Evolutionary conservation across 2,888 invertebrate genomes (phyloP).

Genomic region (Ptilodon capucinus): DNA sequence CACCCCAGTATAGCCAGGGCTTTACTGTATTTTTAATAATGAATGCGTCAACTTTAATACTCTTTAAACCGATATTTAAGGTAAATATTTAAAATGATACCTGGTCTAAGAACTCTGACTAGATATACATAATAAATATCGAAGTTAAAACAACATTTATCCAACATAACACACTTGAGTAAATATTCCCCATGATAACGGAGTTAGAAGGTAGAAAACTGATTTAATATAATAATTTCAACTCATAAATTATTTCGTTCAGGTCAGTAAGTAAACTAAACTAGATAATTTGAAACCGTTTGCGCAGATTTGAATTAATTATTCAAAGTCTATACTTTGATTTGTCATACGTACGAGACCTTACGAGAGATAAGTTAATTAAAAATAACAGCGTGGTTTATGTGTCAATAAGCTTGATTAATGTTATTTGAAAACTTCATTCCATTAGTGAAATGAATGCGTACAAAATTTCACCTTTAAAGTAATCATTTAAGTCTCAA

Average conservation of each 20-base stretch:
- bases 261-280: constrained; percentile 16
- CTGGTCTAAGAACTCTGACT: constrained; percentile 5
- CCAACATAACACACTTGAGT: constrained; percentile 10
- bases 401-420: no score
- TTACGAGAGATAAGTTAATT: no score
- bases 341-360: no score
- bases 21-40: not conserved
- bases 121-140: constrained; percentile 20
- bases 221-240: constrained; percentile 14
- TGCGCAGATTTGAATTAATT: constrained; percentile 16
- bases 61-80: not conserved
- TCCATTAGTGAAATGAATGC: no score
- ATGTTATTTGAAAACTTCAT: no score
- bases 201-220: constrained; percentile 14
- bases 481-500: no score
- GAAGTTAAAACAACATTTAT: constrained; percentile 4
- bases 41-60: not conserved
- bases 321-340: no score
- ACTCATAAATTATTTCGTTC: constrained; percentile 27
- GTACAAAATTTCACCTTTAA: no score
- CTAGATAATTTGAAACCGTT: constrained; percentile 16
- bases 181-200: constrained; percentile 15
- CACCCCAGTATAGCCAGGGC: no score
- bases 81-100: constrained; percentile 17
- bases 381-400: no score